Base-by-base conservation (phyloP, 2,113 vertebrate genomes). In the Odontophorus gujanensis region DNA sequence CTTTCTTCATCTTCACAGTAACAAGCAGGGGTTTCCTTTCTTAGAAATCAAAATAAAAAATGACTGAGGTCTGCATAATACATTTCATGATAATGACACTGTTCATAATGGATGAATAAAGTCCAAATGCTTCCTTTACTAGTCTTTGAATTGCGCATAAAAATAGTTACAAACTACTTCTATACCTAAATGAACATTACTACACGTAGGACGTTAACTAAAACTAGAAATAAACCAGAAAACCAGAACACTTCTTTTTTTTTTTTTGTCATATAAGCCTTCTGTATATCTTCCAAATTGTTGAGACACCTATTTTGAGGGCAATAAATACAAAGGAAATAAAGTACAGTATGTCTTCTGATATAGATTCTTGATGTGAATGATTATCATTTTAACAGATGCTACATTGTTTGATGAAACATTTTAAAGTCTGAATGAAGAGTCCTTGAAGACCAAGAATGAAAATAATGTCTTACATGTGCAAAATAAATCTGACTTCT, bases 401-500 rank as follows among this genome's bases (percentile, higher is more conserved):
- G 79, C 25, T 94, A 67, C 61, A 83, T 84, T 95, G 72, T 88
- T 96, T 91, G 66, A 95, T 90, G 83, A 91, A 95, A 71, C 32
- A 76, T 89, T 95, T 96, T 89, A 89, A 75, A 95, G 91, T 83
- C 85, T 76, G 51, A 93, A 96, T 69, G 72, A 94, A 82, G 89
- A 87, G 75, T 66, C 63, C 78, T 97, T 94, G 85, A 94, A 90
- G 91, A 91, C 79, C 77, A 96, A 83, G 76, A 96, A 87, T 88
- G 72, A 89, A 81, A 97, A 92, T 92, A 95, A 89, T 93, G 85
- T 86, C 80, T 91, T 97, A 81, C 77, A 90, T 89, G 90, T 96
- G 91, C 61, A 89, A 97, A 97, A 97, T 95, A 94, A 79, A 94
- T 95, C 73, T 95, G 50, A 85, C 74, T 97, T 95, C 51, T 96